A percentile compares a stretch with the other conserved stretches of the same genome.
Conservation (phyloP, 1,140 invertebrate genomes). For the Phthorimaea operculella region DNA sequence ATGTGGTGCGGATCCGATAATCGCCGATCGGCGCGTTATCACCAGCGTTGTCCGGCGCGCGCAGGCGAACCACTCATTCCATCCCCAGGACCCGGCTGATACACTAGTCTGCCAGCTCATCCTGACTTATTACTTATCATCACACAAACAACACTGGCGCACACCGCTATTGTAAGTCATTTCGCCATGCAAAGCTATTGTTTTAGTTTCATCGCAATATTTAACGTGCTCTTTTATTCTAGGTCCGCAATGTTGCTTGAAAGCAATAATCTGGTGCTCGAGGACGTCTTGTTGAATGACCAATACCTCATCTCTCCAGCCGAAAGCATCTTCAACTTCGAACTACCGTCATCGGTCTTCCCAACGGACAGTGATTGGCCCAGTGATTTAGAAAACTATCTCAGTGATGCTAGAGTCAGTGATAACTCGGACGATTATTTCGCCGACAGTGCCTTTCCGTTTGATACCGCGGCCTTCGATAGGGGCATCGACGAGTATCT, state of each 20-base stretch:
- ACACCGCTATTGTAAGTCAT: background rate
- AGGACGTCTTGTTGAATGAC: conserved; percentile 46
- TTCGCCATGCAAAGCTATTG: background rate
- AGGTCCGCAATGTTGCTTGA: conserved; percentile 51
- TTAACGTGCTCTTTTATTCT: conserved; percentile 20
- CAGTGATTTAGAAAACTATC: conserved; percentile 48
- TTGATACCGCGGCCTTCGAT: conserved; percentile 53
- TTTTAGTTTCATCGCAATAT: background rate
- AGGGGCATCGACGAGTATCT: conserved; percentile 47
- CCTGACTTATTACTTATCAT: conserved; percentile 16
- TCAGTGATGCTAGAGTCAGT: conserved; percentile 34
- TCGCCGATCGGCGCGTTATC: conserved; percentile 54
- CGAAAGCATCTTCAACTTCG: conserved; percentile 58
- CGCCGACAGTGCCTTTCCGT: conserved; percentile 28
- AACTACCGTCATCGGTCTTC: conserved; percentile 34
- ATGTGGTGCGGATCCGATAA: conserved; percentile 48
- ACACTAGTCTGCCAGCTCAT: conserved; percentile 26
- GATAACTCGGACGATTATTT: conserved; percentile 35
- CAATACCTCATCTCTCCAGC: conserved; percentile 50
- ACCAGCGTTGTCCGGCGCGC: conserved; percentile 38
- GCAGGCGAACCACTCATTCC: conserved; percentile 30
- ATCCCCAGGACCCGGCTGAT: conserved; percentile 31
- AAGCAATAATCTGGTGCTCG: conserved; percentile 26
- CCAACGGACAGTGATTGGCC: conserved; percentile 38
- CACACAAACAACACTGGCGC: conserved; percentile 13